Percentiles rank a stretch among this genome's conserved stretches.
phyloP scores from a whole-genome alignment of 2,113 vertebrate genomes.

The Cheirogaleus medius region DNA sequence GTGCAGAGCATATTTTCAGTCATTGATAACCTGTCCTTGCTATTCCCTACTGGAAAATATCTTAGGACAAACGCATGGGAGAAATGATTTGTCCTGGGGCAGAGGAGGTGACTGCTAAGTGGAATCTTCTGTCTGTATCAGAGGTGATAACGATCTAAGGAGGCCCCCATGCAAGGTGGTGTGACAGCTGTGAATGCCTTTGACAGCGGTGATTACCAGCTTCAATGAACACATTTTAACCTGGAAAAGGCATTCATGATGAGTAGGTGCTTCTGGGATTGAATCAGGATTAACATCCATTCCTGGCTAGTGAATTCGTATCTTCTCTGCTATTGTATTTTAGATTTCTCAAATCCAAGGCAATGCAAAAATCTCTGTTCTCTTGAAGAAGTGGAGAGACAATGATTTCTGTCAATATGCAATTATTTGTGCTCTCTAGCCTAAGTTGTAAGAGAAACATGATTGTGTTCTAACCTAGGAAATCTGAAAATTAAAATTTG shows the following conservation, averaged over 20 bases:
- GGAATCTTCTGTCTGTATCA: slow-evolving; percentile 31
- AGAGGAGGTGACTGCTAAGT: slow-evolving; percentile 22
- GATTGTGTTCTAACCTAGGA: background rate
- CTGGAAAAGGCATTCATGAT: background rate
- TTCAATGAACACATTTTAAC: slow-evolving; percentile 17
- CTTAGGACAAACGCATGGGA: background rate
- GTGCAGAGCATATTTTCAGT: background rate
- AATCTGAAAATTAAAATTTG: background rate
- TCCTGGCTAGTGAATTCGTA: background rate
- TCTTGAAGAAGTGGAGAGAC: background rate
- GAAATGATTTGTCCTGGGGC: background rate
- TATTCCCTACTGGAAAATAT: slow-evolving; percentile 1
- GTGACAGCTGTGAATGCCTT: slow-evolving; percentile 50
- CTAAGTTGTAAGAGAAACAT: background rate
- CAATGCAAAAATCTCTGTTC: background rate
- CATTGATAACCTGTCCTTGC: background rate
- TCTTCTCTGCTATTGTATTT: background rate
- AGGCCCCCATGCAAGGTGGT: background rate
- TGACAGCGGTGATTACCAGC: slow-evolving; percentile 45
- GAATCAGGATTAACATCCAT: background rate
- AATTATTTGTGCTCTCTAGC: background rate
- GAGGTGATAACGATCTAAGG: slow-evolving; percentile 53
- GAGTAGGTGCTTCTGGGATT: background rate
- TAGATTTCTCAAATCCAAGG: slow-evolving; percentile 3
- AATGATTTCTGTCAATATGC: background rate